phyloP scores from a whole-genome alignment of 2,113 vertebrate species.

The Saguinus imperator region DNA sequence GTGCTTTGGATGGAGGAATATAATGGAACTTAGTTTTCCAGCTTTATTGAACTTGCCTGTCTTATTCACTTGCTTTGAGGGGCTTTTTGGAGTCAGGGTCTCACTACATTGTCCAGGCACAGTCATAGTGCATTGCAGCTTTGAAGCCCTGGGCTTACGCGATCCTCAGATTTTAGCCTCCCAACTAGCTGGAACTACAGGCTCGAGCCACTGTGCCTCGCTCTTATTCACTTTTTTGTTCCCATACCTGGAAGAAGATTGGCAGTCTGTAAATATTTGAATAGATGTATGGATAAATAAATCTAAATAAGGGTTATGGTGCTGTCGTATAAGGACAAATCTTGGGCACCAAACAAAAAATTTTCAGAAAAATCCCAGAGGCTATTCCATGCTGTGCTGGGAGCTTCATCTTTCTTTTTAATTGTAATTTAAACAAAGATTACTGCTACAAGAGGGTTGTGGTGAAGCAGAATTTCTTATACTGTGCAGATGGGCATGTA shows the following conservation, averaged over 20 bases:
- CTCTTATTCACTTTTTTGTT: neutral
- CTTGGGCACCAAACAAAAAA: neutral
- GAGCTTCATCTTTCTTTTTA: neutral
- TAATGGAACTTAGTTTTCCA: neutral
- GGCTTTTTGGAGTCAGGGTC: neutral
- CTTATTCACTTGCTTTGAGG: neutral
- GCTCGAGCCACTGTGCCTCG: neutral
- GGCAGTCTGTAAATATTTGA: neutral
- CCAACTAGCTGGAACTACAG: neutral
- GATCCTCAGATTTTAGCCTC: neutral
- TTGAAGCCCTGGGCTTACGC: neutral
- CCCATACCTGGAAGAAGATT: neutral
- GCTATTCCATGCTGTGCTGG: neutral
- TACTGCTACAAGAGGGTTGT: neutral
- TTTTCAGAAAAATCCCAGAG: neutral
- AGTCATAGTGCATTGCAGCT: neutral
- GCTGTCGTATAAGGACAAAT: neutral
- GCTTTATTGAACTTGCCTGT: neutral
- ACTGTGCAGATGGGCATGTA: neutral
- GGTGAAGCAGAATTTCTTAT: neutral
- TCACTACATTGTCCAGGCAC: neutral
- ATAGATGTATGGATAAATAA: neutral
- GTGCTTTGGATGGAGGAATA: neutral
- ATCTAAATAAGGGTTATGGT: neutral
- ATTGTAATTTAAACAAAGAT: neutral